phyloP scores from a whole-genome alignment of 2,113 vertebrate species.

The Irena cyanogastra region DNA sequence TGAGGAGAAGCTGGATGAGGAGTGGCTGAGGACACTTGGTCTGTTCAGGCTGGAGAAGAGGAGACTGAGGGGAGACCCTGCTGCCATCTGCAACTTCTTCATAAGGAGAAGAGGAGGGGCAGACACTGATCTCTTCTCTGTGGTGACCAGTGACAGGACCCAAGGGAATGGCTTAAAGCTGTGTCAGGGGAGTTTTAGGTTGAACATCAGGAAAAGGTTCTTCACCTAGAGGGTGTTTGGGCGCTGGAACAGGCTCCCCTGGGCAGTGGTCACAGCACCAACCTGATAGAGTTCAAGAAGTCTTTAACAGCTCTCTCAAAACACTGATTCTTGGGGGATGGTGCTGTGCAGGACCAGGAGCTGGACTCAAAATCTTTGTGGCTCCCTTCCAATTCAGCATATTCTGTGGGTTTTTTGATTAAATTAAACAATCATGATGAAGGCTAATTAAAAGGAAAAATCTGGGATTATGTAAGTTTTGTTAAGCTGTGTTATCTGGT shows the following conservation, averaged over 20 bases:
- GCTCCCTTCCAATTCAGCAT: background rate
- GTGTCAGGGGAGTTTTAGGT: background rate
- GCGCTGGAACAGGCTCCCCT: background rate
- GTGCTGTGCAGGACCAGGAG: background rate
- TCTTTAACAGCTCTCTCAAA: background rate
- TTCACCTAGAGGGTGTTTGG: background rate
- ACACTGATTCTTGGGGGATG: background rate
- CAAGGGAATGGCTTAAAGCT: background rate
- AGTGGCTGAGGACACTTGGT: background rate
- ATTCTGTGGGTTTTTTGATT: background rate
- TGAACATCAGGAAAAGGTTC: background rate
- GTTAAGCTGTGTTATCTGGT: background rate
- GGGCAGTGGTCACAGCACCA: background rate
- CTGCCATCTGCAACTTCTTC: background rate
- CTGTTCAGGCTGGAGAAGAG: background rate
- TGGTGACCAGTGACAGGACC: background rate
- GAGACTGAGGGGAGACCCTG: background rate
- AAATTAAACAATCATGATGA: background rate
- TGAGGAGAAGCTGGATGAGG: fast-evolving
- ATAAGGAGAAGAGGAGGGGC: background rate
- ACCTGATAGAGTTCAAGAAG: background rate
- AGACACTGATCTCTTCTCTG: background rate
- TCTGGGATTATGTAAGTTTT: background rate
- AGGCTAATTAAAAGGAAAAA: background rate
- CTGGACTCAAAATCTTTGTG: background rate